phyloP scores from a whole-genome alignment of 1,140 invertebrate species.

The Theocolax elegans region DNA sequence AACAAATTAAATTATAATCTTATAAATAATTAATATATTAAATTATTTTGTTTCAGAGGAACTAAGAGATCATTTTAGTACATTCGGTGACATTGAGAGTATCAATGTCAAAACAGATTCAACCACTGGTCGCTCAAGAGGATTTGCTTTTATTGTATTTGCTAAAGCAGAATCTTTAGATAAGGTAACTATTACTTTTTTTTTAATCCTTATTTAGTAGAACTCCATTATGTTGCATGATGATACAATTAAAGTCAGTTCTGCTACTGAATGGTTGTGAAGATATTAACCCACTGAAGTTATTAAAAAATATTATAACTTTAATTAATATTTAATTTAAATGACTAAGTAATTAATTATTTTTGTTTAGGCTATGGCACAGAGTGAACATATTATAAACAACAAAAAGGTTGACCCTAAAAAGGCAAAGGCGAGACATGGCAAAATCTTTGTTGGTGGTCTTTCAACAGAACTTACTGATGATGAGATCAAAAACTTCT shows the following conservation, averaged over 20 bases:
- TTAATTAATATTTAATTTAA: neutral
- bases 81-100: conserved; percentile 91
- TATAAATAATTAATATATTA: conserved; percentile 29
- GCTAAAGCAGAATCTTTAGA: conserved; percentile 88
- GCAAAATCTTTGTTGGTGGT: conserved; percentile 96
- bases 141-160: conserved; percentile 96
- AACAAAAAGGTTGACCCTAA: conserved; percentile 95
- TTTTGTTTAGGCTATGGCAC: conserved; percentile 74
- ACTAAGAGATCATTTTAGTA: conserved; percentile 88
- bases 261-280: conserved; percentile 65
- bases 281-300: conserved; percentile 46
- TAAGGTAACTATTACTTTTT: conserved; percentile 72
- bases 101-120: conserved; percentile 95
- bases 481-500: conserved; percentile 92
- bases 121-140: conserved; percentile 87
- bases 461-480: conserved; percentile 89
- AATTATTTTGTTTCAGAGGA: conserved; percentile 78
- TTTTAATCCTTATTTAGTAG: neutral
- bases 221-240: conserved; percentile 39
- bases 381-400: conserved; percentile 90
- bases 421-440: conserved; percentile 91
- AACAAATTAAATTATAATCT: conserved; percentile 1
- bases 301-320: conserved; percentile 23
- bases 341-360: conserved; percentile 7
- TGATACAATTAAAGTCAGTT: conserved; percentile 60